A percentile compares a stretch with the other conserved stretches of the same genome.
These are phyloP conservation scores for Hybos culiciformis DNA, from an alignment of 2,888 invertebrate species.

Conservation along the genomic window DNA sequence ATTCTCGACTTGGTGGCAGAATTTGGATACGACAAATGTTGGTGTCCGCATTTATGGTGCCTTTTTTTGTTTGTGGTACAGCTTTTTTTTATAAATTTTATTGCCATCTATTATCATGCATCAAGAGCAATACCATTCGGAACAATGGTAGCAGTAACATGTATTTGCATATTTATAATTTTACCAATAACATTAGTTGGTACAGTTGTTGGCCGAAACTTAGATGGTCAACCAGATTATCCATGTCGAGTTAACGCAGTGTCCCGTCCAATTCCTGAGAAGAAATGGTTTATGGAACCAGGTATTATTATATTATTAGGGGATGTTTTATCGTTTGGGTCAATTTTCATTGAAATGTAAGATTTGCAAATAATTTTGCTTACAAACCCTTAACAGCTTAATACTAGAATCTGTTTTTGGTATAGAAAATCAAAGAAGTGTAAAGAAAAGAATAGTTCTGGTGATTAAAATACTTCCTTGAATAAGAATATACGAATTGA, in stretches of 20 bases:
- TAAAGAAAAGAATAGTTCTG: too few relatives aligned
- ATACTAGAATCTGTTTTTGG: too few relatives aligned
- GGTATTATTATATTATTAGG: slow-evolving; percentile 87
- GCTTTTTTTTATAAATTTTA: slow-evolving; percentile 98
- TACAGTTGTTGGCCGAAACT: slow-evolving; percentile 89
- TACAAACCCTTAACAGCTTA: too few relatives aligned
- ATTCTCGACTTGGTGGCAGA: slow-evolving; percentile 89
- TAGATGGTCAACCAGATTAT: slow-evolving; percentile 92
- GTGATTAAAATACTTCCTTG: too few relatives aligned
- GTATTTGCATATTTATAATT: slow-evolving; percentile 96
- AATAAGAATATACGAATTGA: too few relatives aligned
- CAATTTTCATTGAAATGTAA: slow-evolving; percentile 99
- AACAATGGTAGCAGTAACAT: slow-evolving; percentile 97
- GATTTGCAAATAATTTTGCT: too few relatives aligned
- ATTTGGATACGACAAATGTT: slow-evolving; percentile 98
- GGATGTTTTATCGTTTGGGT: slow-evolving; percentile 95
- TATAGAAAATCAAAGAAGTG: too few relatives aligned
- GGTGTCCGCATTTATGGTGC: slow-evolving; percentile 86
- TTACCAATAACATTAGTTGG: slow-evolving; percentile 92
- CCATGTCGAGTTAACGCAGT: slow-evolving; percentile 98
- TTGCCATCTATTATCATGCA: slow-evolving; percentile 99
- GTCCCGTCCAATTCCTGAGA: slow-evolving; percentile 80
- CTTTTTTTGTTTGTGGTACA: slow-evolving; percentile 85
- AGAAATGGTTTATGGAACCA: slow-evolving; percentile 96
- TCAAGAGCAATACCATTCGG: slow-evolving; percentile 97